Evolutionary conservation across 2,888 invertebrate genomes (phyloP).

Genomic region (Drosophila flavopinicola): DNA sequence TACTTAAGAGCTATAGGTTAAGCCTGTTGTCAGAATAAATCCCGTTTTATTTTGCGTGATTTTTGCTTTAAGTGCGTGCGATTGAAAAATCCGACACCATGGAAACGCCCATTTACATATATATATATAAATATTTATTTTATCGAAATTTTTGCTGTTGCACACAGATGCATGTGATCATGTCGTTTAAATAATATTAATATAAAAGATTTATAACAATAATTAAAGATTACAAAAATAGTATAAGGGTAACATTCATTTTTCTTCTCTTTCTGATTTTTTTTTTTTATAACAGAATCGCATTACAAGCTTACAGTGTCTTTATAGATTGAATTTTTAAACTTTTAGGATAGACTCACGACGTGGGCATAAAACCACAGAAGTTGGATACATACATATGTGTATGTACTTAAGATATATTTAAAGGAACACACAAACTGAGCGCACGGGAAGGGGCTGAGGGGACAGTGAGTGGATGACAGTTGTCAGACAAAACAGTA

Average conservation of each 20-base stretch:
- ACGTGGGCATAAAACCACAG: slow-evolving; percentile 28
- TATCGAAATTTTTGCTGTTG: slow-evolving; percentile 44
- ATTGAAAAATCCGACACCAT: too few species aligned
- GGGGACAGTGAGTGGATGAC: not conserved
- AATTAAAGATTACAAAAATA: slow-evolving; percentile 19
- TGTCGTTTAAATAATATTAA: slow-evolving; percentile 41
- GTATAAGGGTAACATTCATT: slow-evolving; percentile 28
- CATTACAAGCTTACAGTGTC: slow-evolving; percentile 72
- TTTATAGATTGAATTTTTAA: slow-evolving; percentile 57
- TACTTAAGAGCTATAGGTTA: too few species aligned
- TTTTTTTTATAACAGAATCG: slow-evolving; percentile 53
- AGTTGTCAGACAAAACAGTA: slow-evolving; percentile 2
- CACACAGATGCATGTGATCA: slow-evolving; percentile 55
- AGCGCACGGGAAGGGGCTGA: not conserved
- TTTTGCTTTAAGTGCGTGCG: too few species aligned
- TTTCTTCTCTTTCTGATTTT: slow-evolving; percentile 9
- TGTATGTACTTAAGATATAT: slow-evolving; percentile 2
- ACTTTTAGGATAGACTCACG: slow-evolving; percentile 3
- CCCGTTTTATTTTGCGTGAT: too few species aligned
- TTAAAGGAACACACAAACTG: slow-evolving; percentile 21
- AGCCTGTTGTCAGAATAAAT: too few species aligned
- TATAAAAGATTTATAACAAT: slow-evolving; percentile 29
- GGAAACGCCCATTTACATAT: too few species aligned
- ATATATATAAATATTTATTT: slow-evolving; percentile 58
- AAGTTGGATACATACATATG: slow-evolving; percentile 9